Conservation (phyloP, 2,113 vertebrate genomes). For the Puffinus mauretanicus region DNA sequence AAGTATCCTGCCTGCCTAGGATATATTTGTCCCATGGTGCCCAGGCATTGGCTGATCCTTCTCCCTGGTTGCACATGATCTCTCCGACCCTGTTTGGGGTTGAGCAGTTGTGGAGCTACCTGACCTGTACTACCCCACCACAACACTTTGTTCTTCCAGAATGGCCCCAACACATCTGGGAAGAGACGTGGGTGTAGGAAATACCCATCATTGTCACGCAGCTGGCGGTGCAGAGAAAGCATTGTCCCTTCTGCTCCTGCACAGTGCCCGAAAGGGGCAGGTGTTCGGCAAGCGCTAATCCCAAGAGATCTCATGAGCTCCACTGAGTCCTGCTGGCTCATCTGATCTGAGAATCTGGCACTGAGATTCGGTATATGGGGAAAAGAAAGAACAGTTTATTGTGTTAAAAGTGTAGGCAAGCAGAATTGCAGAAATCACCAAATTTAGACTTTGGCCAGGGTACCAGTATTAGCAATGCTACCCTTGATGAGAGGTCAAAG, state of each 20-base stretch:
- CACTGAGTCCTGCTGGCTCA: background rate
- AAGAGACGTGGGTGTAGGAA: accelerated
- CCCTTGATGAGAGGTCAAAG: background rate
- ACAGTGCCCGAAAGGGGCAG: background rate
- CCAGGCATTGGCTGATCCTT: background rate
- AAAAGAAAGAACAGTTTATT: background rate
- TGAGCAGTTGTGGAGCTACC: background rate
- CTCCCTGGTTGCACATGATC: background rate
- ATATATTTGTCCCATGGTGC: background rate
- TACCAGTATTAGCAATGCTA: background rate
- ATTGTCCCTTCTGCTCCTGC: background rate
- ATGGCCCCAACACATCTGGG: background rate
- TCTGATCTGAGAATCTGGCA: background rate
- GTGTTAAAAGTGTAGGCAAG: background rate
- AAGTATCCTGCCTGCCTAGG: background rate
- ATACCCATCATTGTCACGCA: background rate
- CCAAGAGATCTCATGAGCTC: background rate
- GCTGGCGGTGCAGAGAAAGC: background rate
- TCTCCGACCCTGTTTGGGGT: background rate
- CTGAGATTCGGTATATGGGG: background rate
- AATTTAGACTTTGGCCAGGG: background rate
- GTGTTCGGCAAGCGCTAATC: background rate
- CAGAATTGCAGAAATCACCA: background rate
- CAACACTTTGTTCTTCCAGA: background rate
- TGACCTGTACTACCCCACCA: background rate